Percentiles rank a stretch among this genome's conserved stretches.
Evolutionary conservation across 1,140 invertebrate species (phyloP).

Genomic region (Philaenus spumarius): DNA sequence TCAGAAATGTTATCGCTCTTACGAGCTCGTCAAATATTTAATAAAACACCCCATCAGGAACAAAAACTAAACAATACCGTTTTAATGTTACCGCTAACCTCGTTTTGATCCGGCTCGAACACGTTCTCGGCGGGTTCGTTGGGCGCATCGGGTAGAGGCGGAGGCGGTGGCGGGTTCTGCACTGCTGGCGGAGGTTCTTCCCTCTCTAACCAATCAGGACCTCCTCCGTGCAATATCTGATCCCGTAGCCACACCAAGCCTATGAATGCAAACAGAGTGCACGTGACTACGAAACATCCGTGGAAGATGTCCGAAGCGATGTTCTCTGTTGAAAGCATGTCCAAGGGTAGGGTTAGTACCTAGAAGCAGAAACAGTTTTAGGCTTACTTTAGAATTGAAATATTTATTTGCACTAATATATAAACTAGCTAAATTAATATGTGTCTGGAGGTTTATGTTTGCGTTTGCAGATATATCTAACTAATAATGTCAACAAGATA

Average conservation of each 20-base stretch:
- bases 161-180: slow-evolving; percentile 38
- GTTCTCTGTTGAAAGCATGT: slow-evolving; percentile 91
- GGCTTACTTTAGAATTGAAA: too few species aligned
- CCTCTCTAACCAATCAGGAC: slow-evolving; percentile 87
- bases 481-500: too few species aligned
- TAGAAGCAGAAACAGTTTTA: too few species aligned
- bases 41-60: too few species aligned
- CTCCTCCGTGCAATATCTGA: slow-evolving; percentile 95
- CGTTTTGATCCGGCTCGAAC: slow-evolving; percentile 22
- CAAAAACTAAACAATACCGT: too few species aligned
- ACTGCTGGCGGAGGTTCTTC: slow-evolving; percentile 27
- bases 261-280: slow-evolving; percentile 95
- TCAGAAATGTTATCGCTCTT: too few species aligned
- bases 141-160: slow-evolving; percentile 27
- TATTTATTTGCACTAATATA: too few species aligned
- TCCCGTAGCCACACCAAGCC: slow-evolving; percentile 95
- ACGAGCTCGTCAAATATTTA: too few species aligned
- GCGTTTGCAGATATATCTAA: too few species aligned
- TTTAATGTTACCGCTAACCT: too few species aligned
- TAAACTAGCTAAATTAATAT: too few species aligned
- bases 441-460: too few species aligned
- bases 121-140: slow-evolving; percentile 10
- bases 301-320: slow-evolving; percentile 89
- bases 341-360: slow-evolving; percentile 78
- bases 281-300: slow-evolving; percentile 93